A percentile compares a stretch with the other conserved stretches of the same genome.
Conservation (phyloP, 2,113 vertebrate genomes). For the Dinomys branickii region DNA sequence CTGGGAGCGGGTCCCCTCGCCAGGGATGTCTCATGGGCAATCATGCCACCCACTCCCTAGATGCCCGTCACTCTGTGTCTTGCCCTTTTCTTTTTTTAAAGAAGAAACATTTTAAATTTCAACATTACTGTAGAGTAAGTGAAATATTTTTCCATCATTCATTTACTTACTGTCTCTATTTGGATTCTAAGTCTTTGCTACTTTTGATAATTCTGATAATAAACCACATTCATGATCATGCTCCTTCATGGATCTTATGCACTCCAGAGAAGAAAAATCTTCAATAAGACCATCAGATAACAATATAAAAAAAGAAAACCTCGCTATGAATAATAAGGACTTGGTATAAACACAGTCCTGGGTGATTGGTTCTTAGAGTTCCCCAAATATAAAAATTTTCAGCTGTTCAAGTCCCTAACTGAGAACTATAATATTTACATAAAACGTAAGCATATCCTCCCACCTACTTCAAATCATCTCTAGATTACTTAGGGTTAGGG, state of each 20-base stretch:
- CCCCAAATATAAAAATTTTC: not conserved
- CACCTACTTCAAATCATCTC: not conserved
- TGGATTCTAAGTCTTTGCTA: not conserved
- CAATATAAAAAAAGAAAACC: not conserved
- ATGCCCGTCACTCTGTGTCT: not conserved
- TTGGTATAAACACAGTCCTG: not conserved
- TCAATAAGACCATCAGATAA: not conserved
- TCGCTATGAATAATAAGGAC: not conserved
- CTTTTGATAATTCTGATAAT: not conserved
- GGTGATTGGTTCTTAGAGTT: not conserved
- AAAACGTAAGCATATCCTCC: not conserved
- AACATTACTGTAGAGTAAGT: not conserved
- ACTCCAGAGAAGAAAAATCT: not conserved
- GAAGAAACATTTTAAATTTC: not conserved
- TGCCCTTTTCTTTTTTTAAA: not conserved
- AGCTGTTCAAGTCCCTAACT: not conserved
- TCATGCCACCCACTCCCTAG: not conserved
- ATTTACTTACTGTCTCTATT: not conserved
- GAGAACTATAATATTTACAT: not conserved
- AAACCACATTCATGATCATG: not conserved
- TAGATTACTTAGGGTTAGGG: not conserved
- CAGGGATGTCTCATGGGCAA: fast-evolving
- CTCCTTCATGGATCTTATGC: not conserved
- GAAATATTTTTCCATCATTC: too few species aligned
- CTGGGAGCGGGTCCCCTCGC: not conserved